A percentile compares a stretch with the other conserved stretches of the same genome.
Evolutionary conservation across 2,888 invertebrate species (phyloP).

Genomic region (Agelastica alni): DNA sequence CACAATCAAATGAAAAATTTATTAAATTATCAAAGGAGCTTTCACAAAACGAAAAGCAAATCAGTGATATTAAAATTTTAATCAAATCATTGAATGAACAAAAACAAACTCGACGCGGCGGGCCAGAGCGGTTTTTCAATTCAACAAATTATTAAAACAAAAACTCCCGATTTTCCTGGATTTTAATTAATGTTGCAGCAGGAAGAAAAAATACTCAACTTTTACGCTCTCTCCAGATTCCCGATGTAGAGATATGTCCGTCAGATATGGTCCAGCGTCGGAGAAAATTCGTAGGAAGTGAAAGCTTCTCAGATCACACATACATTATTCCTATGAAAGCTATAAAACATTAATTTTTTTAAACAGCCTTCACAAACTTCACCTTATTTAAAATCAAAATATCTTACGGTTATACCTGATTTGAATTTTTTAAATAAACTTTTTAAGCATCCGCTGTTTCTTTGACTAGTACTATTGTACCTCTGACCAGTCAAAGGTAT

Average conservation of each 20-base stretch:
- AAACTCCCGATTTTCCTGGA: constrained; percentile 41
- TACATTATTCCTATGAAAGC: no score
- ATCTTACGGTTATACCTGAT: no score
- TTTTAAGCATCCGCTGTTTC: no score
- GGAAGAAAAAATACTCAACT: constrained; percentile 34
- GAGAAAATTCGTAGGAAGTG: background rate
- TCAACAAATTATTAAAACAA: constrained; percentile 48
- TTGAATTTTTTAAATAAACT: no score
- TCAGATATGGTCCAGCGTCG: constrained; percentile 5
- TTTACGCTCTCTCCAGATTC: constrained; percentile 13
- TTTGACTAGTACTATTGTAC: no score
- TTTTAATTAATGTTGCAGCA: constrained; percentile 48
- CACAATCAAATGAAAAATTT: constrained; percentile 45
- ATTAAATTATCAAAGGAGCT: constrained; percentile 47
- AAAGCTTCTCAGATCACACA: no score
- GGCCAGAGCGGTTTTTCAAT: constrained; percentile 42
- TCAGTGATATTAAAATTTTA: constrained; percentile 54
- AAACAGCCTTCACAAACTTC: no score
- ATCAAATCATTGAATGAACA: constrained; percentile 50
- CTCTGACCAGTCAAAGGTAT: no score
- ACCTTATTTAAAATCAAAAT: no score
- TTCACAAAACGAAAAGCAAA: constrained; percentile 41
- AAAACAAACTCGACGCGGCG: constrained; percentile 34
- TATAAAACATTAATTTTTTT: no score
- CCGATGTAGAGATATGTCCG: constrained; percentile 12